Conservation (phyloP, 2,888 invertebrate species). For the Meganola albula region DNA sequence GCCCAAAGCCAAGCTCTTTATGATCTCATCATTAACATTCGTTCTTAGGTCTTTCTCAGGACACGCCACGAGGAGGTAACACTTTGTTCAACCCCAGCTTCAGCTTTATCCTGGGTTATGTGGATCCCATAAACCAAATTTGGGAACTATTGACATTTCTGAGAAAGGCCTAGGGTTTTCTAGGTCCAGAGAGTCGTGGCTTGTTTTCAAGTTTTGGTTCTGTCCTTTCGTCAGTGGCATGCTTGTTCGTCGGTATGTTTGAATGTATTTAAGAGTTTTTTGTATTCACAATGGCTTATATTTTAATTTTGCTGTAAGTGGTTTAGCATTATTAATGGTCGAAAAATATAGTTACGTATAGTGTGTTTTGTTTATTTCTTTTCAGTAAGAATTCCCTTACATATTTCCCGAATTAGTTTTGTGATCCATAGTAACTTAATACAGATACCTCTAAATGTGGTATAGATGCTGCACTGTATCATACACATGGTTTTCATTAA, state of each 20-base stretch:
- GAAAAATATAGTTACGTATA: no score
- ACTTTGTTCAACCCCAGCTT: slow-evolving; percentile 65
- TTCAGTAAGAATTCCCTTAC: no score
- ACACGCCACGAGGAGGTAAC: slow-evolving; percentile 71
- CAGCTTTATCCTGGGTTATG: slow-evolving; percentile 64
- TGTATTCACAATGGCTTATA: slow-evolving; percentile 32
- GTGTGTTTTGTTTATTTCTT: no score
- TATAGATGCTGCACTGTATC: no score
- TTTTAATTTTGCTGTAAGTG: slow-evolving; percentile 13
- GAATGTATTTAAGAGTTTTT: no score
- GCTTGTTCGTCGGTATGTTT: slow-evolving; percentile 53
- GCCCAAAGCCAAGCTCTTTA: slow-evolving; percentile 47
- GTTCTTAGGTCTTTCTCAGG: slow-evolving; percentile 79
- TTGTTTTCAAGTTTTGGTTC: slow-evolving; percentile 77
- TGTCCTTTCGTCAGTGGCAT: slow-evolving; percentile 53
- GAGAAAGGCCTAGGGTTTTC: slow-evolving; percentile 76
- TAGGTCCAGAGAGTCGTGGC: slow-evolving; percentile 72
- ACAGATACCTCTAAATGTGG: no score
- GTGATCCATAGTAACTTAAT: no score
- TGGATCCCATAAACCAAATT: slow-evolving; percentile 68
- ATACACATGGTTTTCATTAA: no score
- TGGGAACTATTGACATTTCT: slow-evolving; percentile 62
- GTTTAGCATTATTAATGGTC: no score
- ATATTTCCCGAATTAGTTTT: no score
- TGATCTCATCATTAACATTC: slow-evolving; percentile 71